Conservation (phyloP, 64 coral and sea anemone genomes). For the Pocillopora verrucosa region DNA sequence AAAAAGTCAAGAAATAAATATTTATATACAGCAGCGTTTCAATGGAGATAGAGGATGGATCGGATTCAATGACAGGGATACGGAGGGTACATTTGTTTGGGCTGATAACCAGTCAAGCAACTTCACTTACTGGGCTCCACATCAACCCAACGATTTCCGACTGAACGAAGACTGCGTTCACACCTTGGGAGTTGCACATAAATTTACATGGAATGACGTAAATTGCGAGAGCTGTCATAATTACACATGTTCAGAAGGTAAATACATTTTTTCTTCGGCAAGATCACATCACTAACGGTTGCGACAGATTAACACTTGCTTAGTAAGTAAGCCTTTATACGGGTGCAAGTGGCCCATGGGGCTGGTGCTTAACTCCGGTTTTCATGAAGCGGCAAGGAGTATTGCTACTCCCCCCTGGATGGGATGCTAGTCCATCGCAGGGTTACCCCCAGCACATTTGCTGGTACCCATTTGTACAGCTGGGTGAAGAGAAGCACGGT, state of each 20-base stretch:
- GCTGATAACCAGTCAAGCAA: neutral
- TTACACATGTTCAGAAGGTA: conserved; percentile 71
- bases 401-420: no score
- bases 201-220: conserved; percentile 49
- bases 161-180: conserved; percentile 52
- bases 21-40: conserved; percentile 57
- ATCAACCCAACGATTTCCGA: conserved; percentile 23
- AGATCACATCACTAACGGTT: no score
- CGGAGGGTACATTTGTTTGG: conserved; percentile 49
- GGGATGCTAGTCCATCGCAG: no score
- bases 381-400: no score
- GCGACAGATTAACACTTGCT: no score
- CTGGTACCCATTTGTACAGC: no score
- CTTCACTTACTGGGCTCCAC: conserved; percentile 59
- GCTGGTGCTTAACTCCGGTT: no score
- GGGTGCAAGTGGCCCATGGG: no score
- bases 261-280: no score
- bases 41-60: conserved; percentile 54
- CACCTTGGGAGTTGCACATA: conserved; percentile 32
- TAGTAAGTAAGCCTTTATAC: no score
- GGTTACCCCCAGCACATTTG: no score
- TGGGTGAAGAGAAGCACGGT: no score
- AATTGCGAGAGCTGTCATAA: conserved; percentile 56
- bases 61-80: conserved; percentile 25
- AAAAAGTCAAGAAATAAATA: conserved; percentile 34